Evolutionary conservation across 2,888 invertebrate genomes (phyloP), one percentile per base, ranked within the genome.

Genomic region (Drosophila histrio): DNA sequence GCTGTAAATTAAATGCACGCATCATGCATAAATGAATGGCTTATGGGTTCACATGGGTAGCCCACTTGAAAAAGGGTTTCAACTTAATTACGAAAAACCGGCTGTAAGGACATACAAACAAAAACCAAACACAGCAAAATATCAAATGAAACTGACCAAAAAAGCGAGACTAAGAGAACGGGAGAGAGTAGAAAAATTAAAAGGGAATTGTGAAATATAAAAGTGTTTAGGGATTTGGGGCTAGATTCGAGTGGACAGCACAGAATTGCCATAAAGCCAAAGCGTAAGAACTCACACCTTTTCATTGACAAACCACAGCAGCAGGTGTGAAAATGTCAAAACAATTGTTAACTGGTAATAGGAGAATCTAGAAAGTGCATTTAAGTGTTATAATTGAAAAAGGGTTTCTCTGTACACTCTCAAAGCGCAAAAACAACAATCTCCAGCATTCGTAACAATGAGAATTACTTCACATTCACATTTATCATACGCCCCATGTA

Each of bases 401-500:
- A 66, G 79, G 85, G 67, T 64, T 69, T 70, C 63, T 34, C 47
- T 70, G 77, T 69, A 60, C 52, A 7, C 21, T 32, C 28, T 15
- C 5, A 44, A 19, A 49, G 57, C 17, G 15, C 41, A 58, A 56
- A 47, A 74, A 57, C 63, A 68, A 41, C 28, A 49, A 43, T 26
- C 28, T 32, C 8, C 15, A 57, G 32, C 49, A 43, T 44, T 57
- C 57, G 32, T 19, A 66, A 72, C 78, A 75, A 43, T 59, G 64
- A 56, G 61, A 60, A 68, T 67, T 72, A 65, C 68, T 62, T 63
- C 72, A 66, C 71, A 82, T 60, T 63, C 71, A 67, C 73, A 82
- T 82, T 86, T 83, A 86, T 86, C 82, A 82, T 83, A 69, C 81
- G 87, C 87, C 82, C 84, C 62, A 66, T 82, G 66, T 62, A 50